Base-by-base conservation (phyloP, 2,113 vertebrate genomes). In the Benitochromis conjunctus region DNA sequence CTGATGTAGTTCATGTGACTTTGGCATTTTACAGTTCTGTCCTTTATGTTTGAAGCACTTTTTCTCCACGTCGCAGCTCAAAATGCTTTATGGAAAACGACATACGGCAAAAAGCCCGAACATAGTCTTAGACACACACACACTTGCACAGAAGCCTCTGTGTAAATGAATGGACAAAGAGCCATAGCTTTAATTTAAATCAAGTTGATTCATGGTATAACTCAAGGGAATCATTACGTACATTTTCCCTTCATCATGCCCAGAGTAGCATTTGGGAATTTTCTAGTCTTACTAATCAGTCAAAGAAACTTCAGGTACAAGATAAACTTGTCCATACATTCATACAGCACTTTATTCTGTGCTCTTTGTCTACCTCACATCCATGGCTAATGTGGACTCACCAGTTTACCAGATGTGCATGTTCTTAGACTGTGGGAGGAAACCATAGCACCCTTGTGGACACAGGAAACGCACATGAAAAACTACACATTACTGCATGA, bases 401-500 rank as follows among this genome's bases (percentile, higher is more conserved):
- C 56, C 56, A 58, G 24, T 16, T 29, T 29, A 58, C 24, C 24
- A 1, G 7, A 29, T 58, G 16, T 29, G 29, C 24, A 58, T 58
- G 24, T 29, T 57, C 24, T 14, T 29, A 57, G 24, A 57, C 7
- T 57, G 12, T 29, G 55, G 55, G 55, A 57, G 56, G 56, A 57
- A 57, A 29, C 56, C 56, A 58, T 3, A 29, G 24, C 3, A 29
- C 56, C 56, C 13, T 13, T 29, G 24, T 58, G 24, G 56, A 16
- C 56, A 29, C 24, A 58, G 24, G 0, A 58, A 29, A 29, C 4
- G 0, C 0, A 57, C 56, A 58, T 29, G 29, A 58, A 58, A 2
- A 58, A 58, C 7, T 1, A 9, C 4, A 57, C 13, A 16, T 16
- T 29, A 13, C 24, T 57, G 56, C 24, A 29, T 16, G 29, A 57